phyloP scores from a whole-genome alignment of 2,797 vertebrate species.

The Channallabes apus region DNA sequence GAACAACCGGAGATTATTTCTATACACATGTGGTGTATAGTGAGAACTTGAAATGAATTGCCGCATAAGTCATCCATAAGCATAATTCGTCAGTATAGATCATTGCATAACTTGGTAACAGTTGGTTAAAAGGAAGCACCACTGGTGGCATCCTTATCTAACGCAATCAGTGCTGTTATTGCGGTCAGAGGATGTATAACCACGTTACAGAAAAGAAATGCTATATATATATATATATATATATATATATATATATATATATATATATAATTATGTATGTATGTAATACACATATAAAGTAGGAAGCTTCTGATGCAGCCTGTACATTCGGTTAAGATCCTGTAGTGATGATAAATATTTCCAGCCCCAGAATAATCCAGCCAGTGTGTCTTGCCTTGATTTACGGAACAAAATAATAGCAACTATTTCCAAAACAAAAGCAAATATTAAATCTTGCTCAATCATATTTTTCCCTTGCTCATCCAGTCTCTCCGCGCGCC shows the following conservation, averaged over 20 bases:
- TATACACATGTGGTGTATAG: not conserved
- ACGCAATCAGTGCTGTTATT: not conserved
- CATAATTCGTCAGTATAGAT: not conserved
- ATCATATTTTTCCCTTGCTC: not conserved
- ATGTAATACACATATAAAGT: too few species aligned
- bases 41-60: not conserved
- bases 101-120: not conserved
- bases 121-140: not conserved
- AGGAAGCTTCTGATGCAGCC: not conserved
- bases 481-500: conserved; percentile 8
- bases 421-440: not conserved
- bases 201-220: not conserved
- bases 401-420: not conserved
- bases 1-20: not conserved
- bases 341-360: not conserved
- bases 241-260: too few species aligned
- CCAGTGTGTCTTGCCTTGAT: not conserved
- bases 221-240: not conserved
- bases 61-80: not conserved
- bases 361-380: conserved; percentile 2
- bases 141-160: not conserved
- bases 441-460: not conserved
- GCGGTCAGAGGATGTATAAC: not conserved
- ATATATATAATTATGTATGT: too few species aligned
- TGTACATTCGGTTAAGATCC: not conserved